Conservation (phyloP, 2,888 invertebrate species). For the Epistrophella euchroma region DNA sequence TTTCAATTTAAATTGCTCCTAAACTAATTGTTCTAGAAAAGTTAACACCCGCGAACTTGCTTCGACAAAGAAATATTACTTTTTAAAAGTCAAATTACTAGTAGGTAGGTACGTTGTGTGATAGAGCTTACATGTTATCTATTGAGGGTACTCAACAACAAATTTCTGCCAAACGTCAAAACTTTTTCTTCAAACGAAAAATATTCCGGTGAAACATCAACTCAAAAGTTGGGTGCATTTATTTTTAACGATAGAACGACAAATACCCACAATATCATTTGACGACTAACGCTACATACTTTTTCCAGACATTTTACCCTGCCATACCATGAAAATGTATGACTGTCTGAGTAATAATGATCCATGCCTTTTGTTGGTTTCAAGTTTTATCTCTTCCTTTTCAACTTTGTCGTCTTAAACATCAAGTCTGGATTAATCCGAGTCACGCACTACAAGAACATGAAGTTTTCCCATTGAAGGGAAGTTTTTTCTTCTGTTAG, state of each 20-base stretch:
- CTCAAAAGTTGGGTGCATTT: slow-evolving; percentile 53
- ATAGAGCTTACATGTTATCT: background rate
- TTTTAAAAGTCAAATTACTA: slow-evolving; percentile 10
- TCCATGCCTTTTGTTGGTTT: slow-evolving; percentile 48
- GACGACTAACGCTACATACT: slow-evolving; percentile 26
- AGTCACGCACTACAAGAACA: slow-evolving; percentile 50
- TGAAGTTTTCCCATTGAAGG: slow-evolving; percentile 60
- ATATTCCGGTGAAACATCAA: background rate
- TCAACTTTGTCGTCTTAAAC: slow-evolving; percentile 59
- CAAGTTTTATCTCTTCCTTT: slow-evolving; percentile 53
- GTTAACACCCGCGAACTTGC: background rate
- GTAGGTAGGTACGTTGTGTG: background rate
- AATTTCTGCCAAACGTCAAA: slow-evolving; percentile 18
- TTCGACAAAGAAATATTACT: background rate
- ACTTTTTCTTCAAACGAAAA: slow-evolving; percentile 5
- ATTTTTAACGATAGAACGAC: slow-evolving; percentile 54
- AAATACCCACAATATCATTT: slow-evolving; percentile 44
- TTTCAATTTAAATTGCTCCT: background rate
- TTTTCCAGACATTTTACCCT: slow-evolving; percentile 14
- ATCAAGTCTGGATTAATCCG: slow-evolving; percentile 52
- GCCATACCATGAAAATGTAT: slow-evolving; percentile 7
- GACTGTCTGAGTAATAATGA: slow-evolving; percentile 40
- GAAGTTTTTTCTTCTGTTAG: slow-evolving; percentile 31
- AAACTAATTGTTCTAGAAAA: background rate
- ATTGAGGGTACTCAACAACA: background rate